These are phyloP conservation scores for Enteromius afrohamiltoni DNA, from an alignment of 2,797 vertebrate genomes.

Conservation along the genomic window DNA sequence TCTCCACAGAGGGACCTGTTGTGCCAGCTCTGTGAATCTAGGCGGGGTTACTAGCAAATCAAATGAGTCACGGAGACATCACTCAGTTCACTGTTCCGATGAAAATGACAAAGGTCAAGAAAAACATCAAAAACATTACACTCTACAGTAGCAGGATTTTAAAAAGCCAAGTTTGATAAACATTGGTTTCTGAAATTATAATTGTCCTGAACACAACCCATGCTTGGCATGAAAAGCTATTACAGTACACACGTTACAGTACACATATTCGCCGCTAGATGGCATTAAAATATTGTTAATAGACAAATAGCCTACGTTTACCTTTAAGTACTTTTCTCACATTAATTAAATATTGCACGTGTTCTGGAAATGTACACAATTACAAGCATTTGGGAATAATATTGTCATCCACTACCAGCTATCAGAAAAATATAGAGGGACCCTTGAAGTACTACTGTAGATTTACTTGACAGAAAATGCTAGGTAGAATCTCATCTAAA, in stretches of 20 bases:
- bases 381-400: background rate
- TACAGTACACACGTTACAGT: background rate
- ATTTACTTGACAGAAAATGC: background rate
- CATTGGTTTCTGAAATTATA: background rate
- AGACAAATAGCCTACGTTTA: background rate
- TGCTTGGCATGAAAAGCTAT: too few relatives aligned
- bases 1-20: slow-evolving; percentile 17
- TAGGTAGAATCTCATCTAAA: background rate
- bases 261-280: background rate
- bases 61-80: background rate
- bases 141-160: background rate
- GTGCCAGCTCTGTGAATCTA: background rate
- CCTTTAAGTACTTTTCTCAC: background rate
- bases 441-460: background rate
- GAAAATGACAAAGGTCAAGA: background rate
- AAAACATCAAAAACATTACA: background rate
- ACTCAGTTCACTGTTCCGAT: background rate
- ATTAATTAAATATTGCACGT: background rate
- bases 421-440: background rate
- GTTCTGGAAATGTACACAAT: background rate
- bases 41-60: slow-evolving; percentile 16
- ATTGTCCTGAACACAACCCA: background rate
- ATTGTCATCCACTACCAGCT: background rate
- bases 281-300: background rate
- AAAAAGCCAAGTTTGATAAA: background rate